Evolutionary conservation across 1,140 invertebrate genomes (phyloP).

Genomic region (Dreissena rostriformis): DNA sequence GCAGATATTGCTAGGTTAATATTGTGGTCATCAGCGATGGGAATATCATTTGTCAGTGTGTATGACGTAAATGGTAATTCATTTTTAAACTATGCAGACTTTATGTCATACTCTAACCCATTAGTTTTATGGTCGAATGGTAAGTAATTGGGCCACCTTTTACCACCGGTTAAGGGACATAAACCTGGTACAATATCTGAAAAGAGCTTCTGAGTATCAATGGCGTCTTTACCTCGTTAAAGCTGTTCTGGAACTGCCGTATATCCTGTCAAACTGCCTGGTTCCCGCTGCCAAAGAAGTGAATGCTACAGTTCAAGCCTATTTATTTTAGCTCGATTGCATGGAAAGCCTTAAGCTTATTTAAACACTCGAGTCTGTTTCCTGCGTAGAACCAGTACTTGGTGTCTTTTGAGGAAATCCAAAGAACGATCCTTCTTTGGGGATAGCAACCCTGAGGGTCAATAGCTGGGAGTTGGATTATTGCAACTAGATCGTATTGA

Average conservation of each 20-base stretch:
- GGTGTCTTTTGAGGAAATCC: too few relatives aligned
- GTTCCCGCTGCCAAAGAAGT: too few relatives aligned
- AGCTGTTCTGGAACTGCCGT: background rate
- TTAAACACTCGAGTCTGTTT: too few relatives aligned
- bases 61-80: slow-evolving; percentile 78
- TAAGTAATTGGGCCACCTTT: background rate
- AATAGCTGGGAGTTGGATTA: too few relatives aligned
- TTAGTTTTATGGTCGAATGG: background rate
- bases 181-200: background rate
- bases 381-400: too few relatives aligned
- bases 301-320: too few relatives aligned
- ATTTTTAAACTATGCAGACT: background rate
- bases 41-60: slow-evolving; percentile 78
- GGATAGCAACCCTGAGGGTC: too few relatives aligned
- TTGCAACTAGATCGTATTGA: too few relatives aligned
- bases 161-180: background rate
- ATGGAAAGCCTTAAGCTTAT: too few relatives aligned
- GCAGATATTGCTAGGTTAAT: slow-evolving; percentile 77
- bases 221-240: background rate
- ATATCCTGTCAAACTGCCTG: too few relatives aligned
- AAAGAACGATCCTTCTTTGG: too few relatives aligned
- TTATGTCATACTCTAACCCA: background rate
- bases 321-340: too few relatives aligned
- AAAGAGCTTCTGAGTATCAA: background rate
- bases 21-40: slow-evolving; percentile 77